phyloP scores from a whole-genome alignment of 2,113 vertebrate species.

The Cariama cristata region DNA sequence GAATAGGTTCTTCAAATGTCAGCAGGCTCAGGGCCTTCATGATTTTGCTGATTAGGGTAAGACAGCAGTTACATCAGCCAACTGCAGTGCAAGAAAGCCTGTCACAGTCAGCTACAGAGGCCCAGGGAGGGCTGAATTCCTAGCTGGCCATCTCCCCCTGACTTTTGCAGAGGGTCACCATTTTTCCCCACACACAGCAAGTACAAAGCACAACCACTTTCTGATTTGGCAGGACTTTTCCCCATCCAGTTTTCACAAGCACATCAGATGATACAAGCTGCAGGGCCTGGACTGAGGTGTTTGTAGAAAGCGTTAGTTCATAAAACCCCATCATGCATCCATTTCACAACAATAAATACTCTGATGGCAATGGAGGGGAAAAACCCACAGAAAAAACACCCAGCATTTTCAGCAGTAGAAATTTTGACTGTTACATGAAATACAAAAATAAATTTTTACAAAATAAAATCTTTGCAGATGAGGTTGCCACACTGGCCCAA shows the following conservation, averaged over 20 bases:
- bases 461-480: slow-evolving; percentile 64
- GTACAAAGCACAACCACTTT: background rate
- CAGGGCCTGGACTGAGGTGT: background rate
- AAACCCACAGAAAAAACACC: background rate
- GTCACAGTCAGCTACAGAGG: background rate
- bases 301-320: background rate
- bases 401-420: slow-evolving; percentile 42
- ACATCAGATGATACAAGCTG: background rate
- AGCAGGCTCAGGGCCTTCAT: background rate
- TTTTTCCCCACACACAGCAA: background rate
- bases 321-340: background rate
- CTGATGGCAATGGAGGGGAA: background rate
- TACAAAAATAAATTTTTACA: slow-evolving; percentile 78
- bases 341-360: slow-evolving; percentile 48
- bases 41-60: background rate
- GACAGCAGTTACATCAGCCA: background rate
- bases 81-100: background rate
- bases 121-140: background rate
- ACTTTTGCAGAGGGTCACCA: background rate
- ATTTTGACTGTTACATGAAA: slow-evolving; percentile 42
- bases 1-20: background rate
- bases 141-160: background rate
- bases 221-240: background rate
- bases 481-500: slow-evolving; percentile 15
- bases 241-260: background rate